Evolutionary conservation across 2,888 invertebrate species (phyloP).

Genomic region (Prosapia bicincta): DNA sequence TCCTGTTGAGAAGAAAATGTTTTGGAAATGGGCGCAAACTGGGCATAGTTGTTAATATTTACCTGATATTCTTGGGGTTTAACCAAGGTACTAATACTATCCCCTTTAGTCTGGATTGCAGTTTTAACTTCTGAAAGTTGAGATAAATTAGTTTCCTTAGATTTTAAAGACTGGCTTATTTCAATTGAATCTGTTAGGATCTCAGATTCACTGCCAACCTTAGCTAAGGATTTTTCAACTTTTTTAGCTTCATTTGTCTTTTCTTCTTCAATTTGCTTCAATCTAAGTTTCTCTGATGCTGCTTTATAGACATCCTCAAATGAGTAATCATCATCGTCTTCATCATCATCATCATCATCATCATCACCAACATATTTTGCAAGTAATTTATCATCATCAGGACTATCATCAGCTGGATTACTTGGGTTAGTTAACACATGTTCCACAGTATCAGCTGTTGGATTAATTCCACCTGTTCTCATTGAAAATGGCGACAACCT

Average conservation of each 20-base stretch:
- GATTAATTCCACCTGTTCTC: constrained; percentile 41
- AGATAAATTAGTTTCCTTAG: too few relatives aligned
- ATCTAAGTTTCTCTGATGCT: constrained; percentile 63
- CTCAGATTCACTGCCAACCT: too few relatives aligned
- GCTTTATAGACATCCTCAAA: constrained; percentile 79
- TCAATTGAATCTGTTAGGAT: too few relatives aligned
- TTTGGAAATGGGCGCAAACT: neutral
- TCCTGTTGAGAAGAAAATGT: too few relatives aligned
- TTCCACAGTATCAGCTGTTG: constrained; percentile 11
- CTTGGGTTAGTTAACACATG: neutral
- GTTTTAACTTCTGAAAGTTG: too few relatives aligned
- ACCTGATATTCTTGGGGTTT: neutral
- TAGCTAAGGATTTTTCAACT: neutral
- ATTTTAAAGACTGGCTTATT: too few relatives aligned
- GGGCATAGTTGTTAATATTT: neutral
- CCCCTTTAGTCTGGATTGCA: too few relatives aligned
- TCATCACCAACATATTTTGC: neutral
- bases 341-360: constrained; percentile 44
- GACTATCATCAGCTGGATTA: neutral
- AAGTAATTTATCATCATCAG: neutral
- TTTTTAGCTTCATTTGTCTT: neutral
- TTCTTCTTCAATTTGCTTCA: constrained; percentile 8
- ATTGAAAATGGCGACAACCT: constrained; percentile 52
- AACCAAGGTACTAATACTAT: too few relatives aligned
- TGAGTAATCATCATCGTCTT: constrained; percentile 77